Base-by-base conservation (phyloP, 2,113 vertebrate species). In the Myotis davidii region DNA sequence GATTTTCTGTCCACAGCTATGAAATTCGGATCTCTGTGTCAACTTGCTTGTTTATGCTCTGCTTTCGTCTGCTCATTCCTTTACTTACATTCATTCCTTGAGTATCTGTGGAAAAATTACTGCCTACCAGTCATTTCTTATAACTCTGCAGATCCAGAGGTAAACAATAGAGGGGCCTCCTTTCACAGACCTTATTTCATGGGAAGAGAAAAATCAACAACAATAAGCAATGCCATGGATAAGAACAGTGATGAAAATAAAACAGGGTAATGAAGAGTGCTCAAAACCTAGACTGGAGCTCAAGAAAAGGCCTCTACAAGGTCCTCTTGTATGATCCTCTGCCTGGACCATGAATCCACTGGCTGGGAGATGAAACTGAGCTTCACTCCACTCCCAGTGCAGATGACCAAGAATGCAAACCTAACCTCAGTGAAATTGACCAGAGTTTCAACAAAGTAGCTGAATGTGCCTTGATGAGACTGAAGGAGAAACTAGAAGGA, bases 331-430 rank as follows among this genome's bases (percentile, higher is more conserved):
- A 99, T 14, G 99, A 99, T 99, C 99, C 98, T 99, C 96, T 99
- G 99, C 99, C 97, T 99, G 99, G 99, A 99, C 99, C 86, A 99
- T 99, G 99, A 99, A 99, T 96, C 99, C 99, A 21, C 96, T 99
- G 97, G 97, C 99, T 98, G 0, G 99, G 99, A 11, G 99, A 99
- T 92, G 99, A 99, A 97, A 98, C 99, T 65, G 99, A 99, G 85
- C 98, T 99, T 48, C 99, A 98, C 52, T 98, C 99, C 20, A 99
- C 99, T 0, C 98, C 98, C 9, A 97, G 85, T 95, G 96, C 98
- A 32, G 98, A 98, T 17, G 98, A 99, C 77, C 98, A 98, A 0
- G 98, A 98, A 85, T 98, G 98, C 97, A 99, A 98, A 93, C 98
- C 98, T 90, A 99, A 98, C 98, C 94, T 98, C 98, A 99, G 97